Evolutionary conservation across 2,888 invertebrate genomes (phyloP), one percentile per base, ranked within the genome.

Genomic region (Brachylomia viminalis): DNA sequence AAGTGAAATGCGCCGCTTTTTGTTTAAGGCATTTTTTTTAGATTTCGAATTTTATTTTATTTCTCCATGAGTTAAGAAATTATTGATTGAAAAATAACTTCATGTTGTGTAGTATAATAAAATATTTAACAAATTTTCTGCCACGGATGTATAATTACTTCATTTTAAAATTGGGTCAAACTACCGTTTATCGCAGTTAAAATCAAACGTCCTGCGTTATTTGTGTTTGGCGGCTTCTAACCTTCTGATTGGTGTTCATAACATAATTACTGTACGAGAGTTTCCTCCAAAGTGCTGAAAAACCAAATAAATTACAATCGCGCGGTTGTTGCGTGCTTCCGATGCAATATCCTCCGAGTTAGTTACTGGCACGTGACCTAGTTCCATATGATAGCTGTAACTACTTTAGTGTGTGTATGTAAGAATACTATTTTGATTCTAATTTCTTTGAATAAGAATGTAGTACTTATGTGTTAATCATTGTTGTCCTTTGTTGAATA

Each of bases 1-100:
- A 89, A 91, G 93, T 92, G 96, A 96, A 96, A 96, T 96, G 96
- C 95, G 92, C 86, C 95, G 95, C 95, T 84, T 71, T 68, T 71
- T 71, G 62, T 77, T 73, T 54, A 7, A 30, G 0, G 59, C 56
- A 11, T 27, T 70, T 58, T 78, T 58, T 33, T 33, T 23, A 20
- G 33, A 72, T 27, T 13, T 59, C 3, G 30, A 30, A 30, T 62
- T 20, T 59, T 13, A 23, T 56, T 72, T 38, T 42, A 7, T 33
- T 54, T 59, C 8, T 2, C 0, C 0, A 1, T 4, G 8, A 6
- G 11, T 54, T 2, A 33, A 17, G 0, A 33, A 80, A 45, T 33
- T 15, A 45, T n/a, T 54, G 8, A 59, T 33, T 30, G 20, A 30
- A 49, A 49, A 23, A 23, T 33, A 33, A 33, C 23, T 33, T 13